Evolutionary conservation across 2,888 invertebrate species (phyloP).

Genomic region (Lochmaea crataegi): DNA sequence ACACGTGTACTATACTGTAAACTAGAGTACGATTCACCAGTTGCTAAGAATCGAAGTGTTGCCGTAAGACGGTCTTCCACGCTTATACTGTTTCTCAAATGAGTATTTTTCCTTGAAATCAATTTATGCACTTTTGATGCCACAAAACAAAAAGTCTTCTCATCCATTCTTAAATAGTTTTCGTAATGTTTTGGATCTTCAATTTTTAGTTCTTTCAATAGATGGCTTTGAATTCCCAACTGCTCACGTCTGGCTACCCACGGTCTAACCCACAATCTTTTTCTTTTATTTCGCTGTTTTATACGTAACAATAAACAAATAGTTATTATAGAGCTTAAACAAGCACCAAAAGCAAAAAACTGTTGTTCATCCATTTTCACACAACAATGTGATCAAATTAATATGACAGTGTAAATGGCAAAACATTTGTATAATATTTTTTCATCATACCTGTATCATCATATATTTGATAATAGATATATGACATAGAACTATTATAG

Average conservation of each 20-base stretch:
- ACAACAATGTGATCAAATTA: too few relatives aligned
- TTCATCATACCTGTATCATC: too few relatives aligned
- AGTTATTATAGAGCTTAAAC: neutral
- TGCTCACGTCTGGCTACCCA: neutral
- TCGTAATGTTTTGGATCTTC: neutral
- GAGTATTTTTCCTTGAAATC: neutral
- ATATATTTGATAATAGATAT: too few relatives aligned
- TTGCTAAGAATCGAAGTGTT: too few relatives aligned
- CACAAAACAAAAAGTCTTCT: neutral
- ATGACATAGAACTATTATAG: too few relatives aligned
- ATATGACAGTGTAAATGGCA: too few relatives aligned
- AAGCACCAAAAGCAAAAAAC: slow-evolving; percentile 19
- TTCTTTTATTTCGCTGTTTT: neutral
- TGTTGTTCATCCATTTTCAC: too few relatives aligned
- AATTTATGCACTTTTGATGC: neutral
- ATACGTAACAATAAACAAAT: neutral
- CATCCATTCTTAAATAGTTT: neutral
- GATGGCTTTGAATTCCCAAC: too few relatives aligned
- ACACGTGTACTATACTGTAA: too few relatives aligned
- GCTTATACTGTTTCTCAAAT: neutral
- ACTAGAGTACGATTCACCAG: too few relatives aligned
- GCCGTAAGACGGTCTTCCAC: too few relatives aligned
- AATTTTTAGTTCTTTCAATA: neutral
- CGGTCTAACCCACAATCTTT: neutral
- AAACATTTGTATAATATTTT: too few relatives aligned